phyloP scores from a whole-genome alignment of 2,888 invertebrate species.

The Tupiocoris notatus region DNA sequence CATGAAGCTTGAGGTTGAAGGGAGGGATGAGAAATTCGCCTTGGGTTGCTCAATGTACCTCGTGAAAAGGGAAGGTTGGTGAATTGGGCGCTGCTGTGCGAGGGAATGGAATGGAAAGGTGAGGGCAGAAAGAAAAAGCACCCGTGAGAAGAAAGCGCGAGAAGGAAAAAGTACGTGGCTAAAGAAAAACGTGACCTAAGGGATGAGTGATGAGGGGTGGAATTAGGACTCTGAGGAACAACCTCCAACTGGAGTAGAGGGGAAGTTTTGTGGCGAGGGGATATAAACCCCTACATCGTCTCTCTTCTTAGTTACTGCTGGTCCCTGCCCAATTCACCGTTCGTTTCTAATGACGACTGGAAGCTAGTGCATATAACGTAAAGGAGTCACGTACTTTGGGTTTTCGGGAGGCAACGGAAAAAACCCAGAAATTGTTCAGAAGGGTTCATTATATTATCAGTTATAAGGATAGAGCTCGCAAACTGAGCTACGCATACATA shows the following conservation, averaged over 20 bases:
- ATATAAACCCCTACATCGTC: background rate
- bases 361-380: slow-evolving; percentile 16
- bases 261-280: background rate
- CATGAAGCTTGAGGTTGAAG: background rate
- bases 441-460: too few species aligned
- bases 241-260: background rate
- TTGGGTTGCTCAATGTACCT: background rate
- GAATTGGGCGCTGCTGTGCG: background rate
- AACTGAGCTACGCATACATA: too few species aligned
- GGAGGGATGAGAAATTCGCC: background rate
- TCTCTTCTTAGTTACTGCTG: background rate
- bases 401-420: background rate
- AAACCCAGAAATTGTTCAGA: too few species aligned
- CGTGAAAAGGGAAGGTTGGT: slow-evolving; percentile 1
- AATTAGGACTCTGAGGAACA: slow-evolving; percentile 17
- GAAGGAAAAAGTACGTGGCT: background rate
- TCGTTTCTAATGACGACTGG: slow-evolving; percentile 31
- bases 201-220: slow-evolving; percentile 22
- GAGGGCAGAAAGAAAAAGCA: background rate
- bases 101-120: background rate
- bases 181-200: slow-evolving; percentile 25
- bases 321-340: background rate
- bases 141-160: background rate
- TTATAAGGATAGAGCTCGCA: too few species aligned
- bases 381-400: slow-evolving; percentile 26